These are phyloP conservation scores for Propithecus perrieri DNA, from an alignment of 2,797 vertebrate species.

Conservation along the genomic window DNA sequence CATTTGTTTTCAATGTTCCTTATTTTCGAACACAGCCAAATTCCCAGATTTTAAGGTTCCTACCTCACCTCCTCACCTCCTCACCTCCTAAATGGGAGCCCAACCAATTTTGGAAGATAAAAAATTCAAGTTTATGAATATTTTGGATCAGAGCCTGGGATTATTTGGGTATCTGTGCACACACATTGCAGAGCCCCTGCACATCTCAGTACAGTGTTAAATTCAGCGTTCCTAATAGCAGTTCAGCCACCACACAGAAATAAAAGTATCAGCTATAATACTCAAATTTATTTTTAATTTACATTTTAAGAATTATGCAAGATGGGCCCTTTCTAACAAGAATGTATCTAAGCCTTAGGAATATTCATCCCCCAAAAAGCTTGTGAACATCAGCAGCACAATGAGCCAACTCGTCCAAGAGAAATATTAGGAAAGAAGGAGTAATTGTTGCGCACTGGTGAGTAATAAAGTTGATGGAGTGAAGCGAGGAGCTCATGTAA, in stretches of 20 bases:
- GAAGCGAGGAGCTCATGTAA: neutral
- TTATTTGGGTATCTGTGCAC: neutral
- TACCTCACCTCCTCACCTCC: neutral
- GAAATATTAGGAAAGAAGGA: neutral
- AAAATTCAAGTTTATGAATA: neutral
- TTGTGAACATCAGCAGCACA: neutral
- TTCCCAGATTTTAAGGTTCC: neutral
- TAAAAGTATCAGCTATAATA: neutral
- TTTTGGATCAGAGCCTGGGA: neutral
- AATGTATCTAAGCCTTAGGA: neutral
- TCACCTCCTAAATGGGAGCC: neutral
- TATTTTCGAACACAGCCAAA: neutral
- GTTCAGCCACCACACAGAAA: neutral
- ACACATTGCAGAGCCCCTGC: neutral
- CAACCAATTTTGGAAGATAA: neutral
- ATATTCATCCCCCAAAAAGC: neutral
- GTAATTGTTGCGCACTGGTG: neutral
- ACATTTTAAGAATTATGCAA: neutral
- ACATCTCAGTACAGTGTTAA: neutral
- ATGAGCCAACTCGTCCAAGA: neutral
- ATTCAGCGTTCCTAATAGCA: neutral
- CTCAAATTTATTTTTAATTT: neutral
- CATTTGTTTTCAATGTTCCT: constrained; percentile 18
- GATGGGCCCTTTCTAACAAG: neutral
- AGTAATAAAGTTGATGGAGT: constrained; percentile 8